phyloP scores from a whole-genome alignment of 2,797 vertebrate species.

The Martes flavigula region DNA sequence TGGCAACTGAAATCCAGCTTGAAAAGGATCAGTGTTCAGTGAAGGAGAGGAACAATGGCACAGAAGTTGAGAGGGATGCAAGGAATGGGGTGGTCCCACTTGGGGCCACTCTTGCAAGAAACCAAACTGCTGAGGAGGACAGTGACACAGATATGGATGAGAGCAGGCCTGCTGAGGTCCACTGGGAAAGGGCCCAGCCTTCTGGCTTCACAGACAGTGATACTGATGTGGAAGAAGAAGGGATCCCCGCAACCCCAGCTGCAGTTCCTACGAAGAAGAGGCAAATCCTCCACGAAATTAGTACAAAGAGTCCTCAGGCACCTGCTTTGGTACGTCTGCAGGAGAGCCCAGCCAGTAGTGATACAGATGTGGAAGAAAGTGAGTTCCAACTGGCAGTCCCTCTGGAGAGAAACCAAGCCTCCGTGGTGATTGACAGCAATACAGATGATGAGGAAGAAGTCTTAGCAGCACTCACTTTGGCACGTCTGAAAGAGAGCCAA shows the following conservation, averaged over 20 bases:
- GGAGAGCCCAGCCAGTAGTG: not conserved
- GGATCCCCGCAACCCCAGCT: not conserved
- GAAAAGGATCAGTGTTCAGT: not conserved
- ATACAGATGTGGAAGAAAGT: slow-evolving; percentile 3
- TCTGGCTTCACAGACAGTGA: slow-evolving; percentile 40
- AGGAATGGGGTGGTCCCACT: not conserved
- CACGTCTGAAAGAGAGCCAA: slow-evolving; percentile 42
- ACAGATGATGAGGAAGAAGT: slow-evolving; percentile 56
- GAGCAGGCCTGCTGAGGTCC: not conserved
- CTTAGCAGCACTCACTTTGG: slow-evolving; percentile 50
- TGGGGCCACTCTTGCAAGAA: slow-evolving; percentile 24
- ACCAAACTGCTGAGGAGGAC: not conserved
- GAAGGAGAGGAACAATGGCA: slow-evolving; percentile 21
- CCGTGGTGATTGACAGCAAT: slow-evolving; percentile 6
- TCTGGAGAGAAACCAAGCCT: not conserved
- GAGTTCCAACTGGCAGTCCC: not conserved
- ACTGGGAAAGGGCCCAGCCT: not conserved
- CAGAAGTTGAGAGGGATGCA: not conserved
- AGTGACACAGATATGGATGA: slow-evolving; percentile 69
- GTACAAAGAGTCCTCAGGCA: not conserved
- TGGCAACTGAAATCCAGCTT: not conserved
- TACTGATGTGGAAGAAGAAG: slow-evolving; percentile 68
- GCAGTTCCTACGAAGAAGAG: slow-evolving; percentile 3
- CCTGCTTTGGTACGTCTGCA: not conserved
- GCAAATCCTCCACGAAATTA: not conserved